Evolutionary conservation across 2,888 invertebrate genomes (phyloP).

Genomic region (Dynastes hyllus): DNA sequence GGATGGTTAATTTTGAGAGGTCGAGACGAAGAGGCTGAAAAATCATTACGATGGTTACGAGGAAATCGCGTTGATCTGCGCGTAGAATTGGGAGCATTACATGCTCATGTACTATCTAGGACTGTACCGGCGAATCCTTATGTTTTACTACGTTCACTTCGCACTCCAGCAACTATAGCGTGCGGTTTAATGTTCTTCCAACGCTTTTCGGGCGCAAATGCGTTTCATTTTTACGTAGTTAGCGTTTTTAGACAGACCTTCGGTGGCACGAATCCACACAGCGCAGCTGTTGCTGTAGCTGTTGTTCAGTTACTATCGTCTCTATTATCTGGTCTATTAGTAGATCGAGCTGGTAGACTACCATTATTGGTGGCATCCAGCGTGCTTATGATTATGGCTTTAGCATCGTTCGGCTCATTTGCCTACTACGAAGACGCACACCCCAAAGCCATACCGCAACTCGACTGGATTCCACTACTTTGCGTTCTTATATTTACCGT

Average conservation of each 20-base stretch:
- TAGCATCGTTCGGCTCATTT: conserved; percentile 89
- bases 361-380: conserved; percentile 89
- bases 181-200: conserved; percentile 94
- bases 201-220: conserved; percentile 87
- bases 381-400: conserved; percentile 88
- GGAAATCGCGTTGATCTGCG: conserved; percentile 84
- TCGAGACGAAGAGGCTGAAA: conserved; percentile 82
- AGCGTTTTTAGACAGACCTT: conserved; percentile 90
- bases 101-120: conserved; percentile 77
- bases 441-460: conserved; percentile 71
- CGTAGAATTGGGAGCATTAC: conserved; percentile 81
- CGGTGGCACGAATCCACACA: conserved; percentile 86
- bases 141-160: conserved; percentile 68
- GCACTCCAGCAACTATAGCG: conserved; percentile 86
- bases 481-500: conserved; percentile 89
- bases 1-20: conserved; percentile 87
- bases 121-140: conserved; percentile 61
- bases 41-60: conserved; percentile 84
- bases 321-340: conserved; percentile 84
- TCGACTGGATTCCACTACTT: conserved; percentile 88
- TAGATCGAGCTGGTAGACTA: conserved; percentile 89
- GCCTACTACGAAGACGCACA: conserved; percentile 86
- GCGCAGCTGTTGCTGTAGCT: conserved; percentile 89
- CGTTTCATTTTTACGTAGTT: conserved; percentile 90
- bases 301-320: conserved; percentile 90